A percentile compares a stretch with the other conserved stretches of the same genome.
These are phyloP conservation scores for Camponotus pennsylvanicus DNA, from an alignment of 1,140 invertebrate genomes.

Conservation along the genomic window DNA sequence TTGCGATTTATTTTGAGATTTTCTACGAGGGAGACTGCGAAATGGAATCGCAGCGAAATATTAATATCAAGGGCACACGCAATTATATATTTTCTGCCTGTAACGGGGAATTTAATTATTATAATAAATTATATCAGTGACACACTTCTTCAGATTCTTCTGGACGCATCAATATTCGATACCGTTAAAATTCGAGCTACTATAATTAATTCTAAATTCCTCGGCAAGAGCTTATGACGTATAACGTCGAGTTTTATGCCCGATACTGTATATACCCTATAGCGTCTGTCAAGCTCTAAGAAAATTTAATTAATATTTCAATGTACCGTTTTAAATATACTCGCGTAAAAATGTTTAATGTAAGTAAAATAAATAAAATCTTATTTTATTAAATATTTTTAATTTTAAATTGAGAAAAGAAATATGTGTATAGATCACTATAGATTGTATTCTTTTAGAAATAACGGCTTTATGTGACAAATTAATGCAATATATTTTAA, in stretches of 20 bases:
- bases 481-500: neutral
- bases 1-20: constrained; percentile 51
- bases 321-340: neutral
- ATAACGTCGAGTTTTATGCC: neutral
- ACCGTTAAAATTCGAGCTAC: constrained; percentile 19
- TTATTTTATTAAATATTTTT: neutral
- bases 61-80: constrained; percentile 5
- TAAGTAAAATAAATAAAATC: neutral
- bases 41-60: neutral
- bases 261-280: neutral
- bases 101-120: constrained; percentile 47
- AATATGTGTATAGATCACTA: neutral
- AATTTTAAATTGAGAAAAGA: neutral
- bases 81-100: constrained; percentile 11
- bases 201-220: constrained; percentile 29
- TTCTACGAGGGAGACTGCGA: too few species aligned
- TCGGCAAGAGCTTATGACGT: neutral
- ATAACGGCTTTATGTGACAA: neutral
- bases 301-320: constrained; percentile 18
- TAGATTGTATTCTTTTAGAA: neutral
- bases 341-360: neutral
- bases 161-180: constrained; percentile 10
- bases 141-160: neutral
- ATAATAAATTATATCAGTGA: constrained; percentile 9
- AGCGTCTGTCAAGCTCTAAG: neutral